Evolutionary conservation across 2,888 invertebrate species (phyloP).

Genomic region (Hypena proboscidalis): DNA sequence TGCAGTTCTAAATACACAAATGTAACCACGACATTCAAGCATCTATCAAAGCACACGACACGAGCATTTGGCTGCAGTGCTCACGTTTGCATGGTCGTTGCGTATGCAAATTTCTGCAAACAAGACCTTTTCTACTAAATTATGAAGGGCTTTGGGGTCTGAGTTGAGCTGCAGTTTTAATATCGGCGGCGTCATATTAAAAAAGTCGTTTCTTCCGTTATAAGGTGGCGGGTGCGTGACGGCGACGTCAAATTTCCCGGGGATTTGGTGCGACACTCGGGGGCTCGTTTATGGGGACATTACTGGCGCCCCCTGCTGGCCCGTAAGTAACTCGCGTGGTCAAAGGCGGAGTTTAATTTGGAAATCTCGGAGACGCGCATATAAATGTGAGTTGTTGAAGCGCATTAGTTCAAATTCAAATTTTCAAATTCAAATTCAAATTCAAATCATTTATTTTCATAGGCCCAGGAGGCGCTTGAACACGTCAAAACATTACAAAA

Average conservation of each 20-base stretch:
- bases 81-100: slow-evolving; percentile 1
- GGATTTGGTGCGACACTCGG: slow-evolving; percentile 27
- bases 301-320: background rate
- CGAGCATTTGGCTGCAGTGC: background rate
- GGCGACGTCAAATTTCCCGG: slow-evolving; percentile 6
- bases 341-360: slow-evolving; percentile 26
- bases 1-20: background rate
- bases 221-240: background rate
- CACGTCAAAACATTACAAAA: no score
- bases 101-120: slow-evolving; percentile 7
- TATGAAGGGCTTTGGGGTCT: slow-evolving; percentile 12
- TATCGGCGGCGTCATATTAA: slow-evolving; percentile 8
- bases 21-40: no score
- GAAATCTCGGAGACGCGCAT: background rate
- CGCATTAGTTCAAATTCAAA: no score
- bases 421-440: no score
- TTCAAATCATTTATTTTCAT: no score
- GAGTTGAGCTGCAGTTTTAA: slow-evolving; percentile 17
- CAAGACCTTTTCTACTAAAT: slow-evolving; percentile 5
- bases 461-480: no score
- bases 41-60: background rate
- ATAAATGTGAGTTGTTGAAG: background rate
- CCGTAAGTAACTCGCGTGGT: slow-evolving; percentile 14
- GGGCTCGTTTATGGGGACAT: slow-evolving; percentile 3
- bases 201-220: slow-evolving; percentile 9